A percentile compares a stretch with the other conserved stretches of the same genome.
Evolutionary conservation across 2,888 invertebrate species (phyloP).

Genomic region (Cerastis rubricosa): DNA sequence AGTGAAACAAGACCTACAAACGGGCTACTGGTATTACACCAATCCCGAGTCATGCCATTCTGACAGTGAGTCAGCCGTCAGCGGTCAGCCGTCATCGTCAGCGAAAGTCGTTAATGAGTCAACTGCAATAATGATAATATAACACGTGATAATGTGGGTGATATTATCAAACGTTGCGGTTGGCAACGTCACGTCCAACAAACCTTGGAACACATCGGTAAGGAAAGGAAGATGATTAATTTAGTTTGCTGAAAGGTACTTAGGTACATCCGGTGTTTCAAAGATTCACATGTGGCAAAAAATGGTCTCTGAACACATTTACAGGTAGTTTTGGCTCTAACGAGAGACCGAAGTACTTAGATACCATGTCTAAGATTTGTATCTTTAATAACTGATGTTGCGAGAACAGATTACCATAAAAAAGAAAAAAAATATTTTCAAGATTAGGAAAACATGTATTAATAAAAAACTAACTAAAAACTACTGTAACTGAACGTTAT

Average conservation of each 20-base stretch:
- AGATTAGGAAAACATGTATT: too few species aligned
- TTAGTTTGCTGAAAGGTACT: neutral
- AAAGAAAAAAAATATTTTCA: neutral
- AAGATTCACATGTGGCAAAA: neutral
- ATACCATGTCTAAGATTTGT: neutral
- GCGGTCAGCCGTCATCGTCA: slow-evolving; percentile 12
- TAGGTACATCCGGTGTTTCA: neutral
- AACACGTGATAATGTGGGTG: slow-evolving; percentile 20
- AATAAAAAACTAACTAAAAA: neutral
- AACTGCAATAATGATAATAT: slow-evolving; percentile 26
- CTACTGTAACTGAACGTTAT: neutral
- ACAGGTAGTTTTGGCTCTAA: neutral
- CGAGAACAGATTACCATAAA: neutral
- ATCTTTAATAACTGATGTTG: neutral
- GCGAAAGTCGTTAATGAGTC: slow-evolving; percentile 42
- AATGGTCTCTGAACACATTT: neutral
- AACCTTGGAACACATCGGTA: slow-evolving; percentile 24
- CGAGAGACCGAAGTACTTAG: neutral
- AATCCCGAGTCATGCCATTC: slow-evolving; percentile 5
- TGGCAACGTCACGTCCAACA: slow-evolving; percentile 5
- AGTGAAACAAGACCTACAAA: neutral
- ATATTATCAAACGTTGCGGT: slow-evolving; percentile 23
- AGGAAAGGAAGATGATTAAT: neutral
- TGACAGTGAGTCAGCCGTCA: slow-evolving; percentile 31
- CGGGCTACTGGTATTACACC: neutral